These are phyloP conservation scores for Ridgeia piscesae DNA, from an alignment of 1,140 invertebrate species.

Conservation along the genomic window DNA sequence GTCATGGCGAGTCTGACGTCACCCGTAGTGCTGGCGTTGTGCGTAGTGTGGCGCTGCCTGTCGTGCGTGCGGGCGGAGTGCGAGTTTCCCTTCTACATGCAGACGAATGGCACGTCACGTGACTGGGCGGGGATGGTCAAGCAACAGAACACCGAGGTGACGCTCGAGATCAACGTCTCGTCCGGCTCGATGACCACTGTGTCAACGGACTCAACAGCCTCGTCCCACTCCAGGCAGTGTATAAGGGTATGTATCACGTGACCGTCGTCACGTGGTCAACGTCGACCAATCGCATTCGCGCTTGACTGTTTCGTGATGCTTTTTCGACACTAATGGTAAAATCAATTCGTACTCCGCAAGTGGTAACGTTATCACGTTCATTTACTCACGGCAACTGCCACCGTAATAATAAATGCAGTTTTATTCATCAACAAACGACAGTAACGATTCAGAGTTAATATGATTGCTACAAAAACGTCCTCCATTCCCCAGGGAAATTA, in stretches of 20 bases:
- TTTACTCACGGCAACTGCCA: neutral
- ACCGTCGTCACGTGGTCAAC: neutral
- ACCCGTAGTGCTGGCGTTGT: neutral
- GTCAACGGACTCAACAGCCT: neutral
- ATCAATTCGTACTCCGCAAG: neutral
- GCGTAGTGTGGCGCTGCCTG: neutral
- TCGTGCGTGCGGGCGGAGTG: neutral
- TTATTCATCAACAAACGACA: neutral
- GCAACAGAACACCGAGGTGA: conserved; percentile 9
- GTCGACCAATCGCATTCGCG: neutral
- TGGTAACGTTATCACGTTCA: neutral
- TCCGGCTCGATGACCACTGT: neutral
- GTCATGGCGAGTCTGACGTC: neutral
- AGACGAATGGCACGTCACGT: neutral
- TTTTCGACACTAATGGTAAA: neutral
- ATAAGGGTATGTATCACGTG: neutral
- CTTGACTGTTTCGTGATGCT: neutral
- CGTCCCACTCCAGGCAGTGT: neutral
- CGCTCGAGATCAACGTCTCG: conserved; percentile 10
- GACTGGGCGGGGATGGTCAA: conserved; percentile 5
- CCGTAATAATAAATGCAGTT: neutral
- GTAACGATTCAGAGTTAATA: neutral
- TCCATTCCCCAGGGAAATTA: neutral
- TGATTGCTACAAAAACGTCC: neutral
- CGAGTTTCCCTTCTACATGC: conserved; percentile 10